Base-by-base conservation (phyloP, 2,888 invertebrate genomes). In the Caenorhabditis macrosperma region DNA sequence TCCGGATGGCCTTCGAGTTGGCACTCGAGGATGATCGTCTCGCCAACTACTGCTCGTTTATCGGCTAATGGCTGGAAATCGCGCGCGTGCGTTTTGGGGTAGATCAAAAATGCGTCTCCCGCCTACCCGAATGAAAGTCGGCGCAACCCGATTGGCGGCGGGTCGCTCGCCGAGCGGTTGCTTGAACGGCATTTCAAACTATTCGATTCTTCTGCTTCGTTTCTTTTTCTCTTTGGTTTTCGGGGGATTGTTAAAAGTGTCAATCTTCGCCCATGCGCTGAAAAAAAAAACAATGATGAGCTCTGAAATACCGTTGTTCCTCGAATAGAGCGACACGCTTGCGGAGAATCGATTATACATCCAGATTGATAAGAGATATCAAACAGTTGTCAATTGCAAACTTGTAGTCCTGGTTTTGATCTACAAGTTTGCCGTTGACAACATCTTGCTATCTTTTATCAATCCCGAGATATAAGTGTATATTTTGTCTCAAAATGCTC, bases 1-100 rank as follows among this genome's bases (percentile, higher is more conserved):
- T 88, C 88, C 10, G 91, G 91, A 68, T 90, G 88, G 12, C 90
- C 91, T 57, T 90, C 90, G 33, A 91, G 79, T 63, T 89, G 88
- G 63, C 90, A 90, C 76, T 91, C 90, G 50, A 91, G 84, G 46
- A 87, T 79, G 41, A 90, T 88, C 24, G 81, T 81, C 72, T 91
- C 90, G 24, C 90, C 90, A 35, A 89, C 88, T n/a, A 90, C 84
- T 5, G 88, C 91, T 26, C 90, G 85, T 68, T 89, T 90, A 83
- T 90, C 90, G 75, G 84, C 86, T 30, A 90, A 81, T 17, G 90
- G 90, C 90, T 90, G 63, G 17, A 69, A 33, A 41, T 17, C 5
- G 2, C 9, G 30, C 3, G 5, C 6, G 6, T 15, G 20, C 33
- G 30, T 55, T 48, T 41, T 44, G 6, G 28, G 26, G 22, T 15